Base-by-base conservation (phyloP, 2,113 vertebrate genomes). In the Salvelinus sp. region DNA sequence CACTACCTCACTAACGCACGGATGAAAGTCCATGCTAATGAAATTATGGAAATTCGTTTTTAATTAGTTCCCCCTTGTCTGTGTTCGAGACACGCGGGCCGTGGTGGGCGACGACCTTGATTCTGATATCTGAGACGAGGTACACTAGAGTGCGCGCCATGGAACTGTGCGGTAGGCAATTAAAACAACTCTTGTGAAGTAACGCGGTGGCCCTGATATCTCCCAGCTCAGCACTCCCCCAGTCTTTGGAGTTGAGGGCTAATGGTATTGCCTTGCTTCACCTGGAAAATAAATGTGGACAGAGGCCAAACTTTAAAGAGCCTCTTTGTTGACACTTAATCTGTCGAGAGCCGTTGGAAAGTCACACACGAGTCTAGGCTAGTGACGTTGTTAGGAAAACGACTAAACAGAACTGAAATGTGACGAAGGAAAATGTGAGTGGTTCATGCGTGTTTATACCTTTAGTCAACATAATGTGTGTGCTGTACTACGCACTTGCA, bases 21-120 rank as follows among this genome's bases (percentile, higher is more conserved):
- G 72, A 83, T 90, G 86, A 90, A 92, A 91, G 88, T 89, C 83
- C 79, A 82, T 82, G 84, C 86, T 88, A 91, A 92, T 87, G 82
- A 87, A 86, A 89, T 89, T 89, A 90, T 78, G 65, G 70, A 74
- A 75, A 81, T 70, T 33, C 69, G 83, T 78, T 84, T 86, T 85
- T 89, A 90, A 92, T 91, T 86, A 91, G 85, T 77, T 88, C 85
- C 87, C 86, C 69, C 65, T 27, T 75, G 77, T 84, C 74, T 18
- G 48, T 74, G 68, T 58, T 73, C 79, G 70, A 77, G 77, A 76
- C 73, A 67, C 57, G 69, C 4, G 33, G 27, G 74, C 76, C 54
- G 72, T 16, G 14, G 38, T 62, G 76, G 38, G 50, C 50, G 50
- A 54, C 50, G 50, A 77, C 72, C 76, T 79, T 83, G 72, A 79